Evolutionary conservation across 2,113 vertebrate genomes (phyloP).

Genomic region (Empidonax alnorum): DNA sequence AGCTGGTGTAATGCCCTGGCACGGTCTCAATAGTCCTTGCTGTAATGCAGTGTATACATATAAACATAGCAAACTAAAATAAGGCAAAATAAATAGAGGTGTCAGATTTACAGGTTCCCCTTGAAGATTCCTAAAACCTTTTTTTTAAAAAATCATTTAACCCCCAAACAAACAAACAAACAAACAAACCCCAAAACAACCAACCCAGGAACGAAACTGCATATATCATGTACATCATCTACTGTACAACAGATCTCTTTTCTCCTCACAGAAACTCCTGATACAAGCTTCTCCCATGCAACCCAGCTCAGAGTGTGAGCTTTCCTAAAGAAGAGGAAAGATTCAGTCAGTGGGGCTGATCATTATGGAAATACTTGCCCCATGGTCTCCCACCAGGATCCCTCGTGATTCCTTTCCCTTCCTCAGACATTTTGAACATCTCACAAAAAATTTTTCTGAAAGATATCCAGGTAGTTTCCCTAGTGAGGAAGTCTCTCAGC

Average conservation of each 20-base stretch:
- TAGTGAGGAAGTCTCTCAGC: not conserved
- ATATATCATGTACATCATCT: constrained; percentile 83
- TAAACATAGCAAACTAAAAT: constrained; percentile 87
- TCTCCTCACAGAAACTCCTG: not conserved
- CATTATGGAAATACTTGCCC: not conserved
- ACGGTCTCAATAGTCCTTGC: constrained; percentile 73
- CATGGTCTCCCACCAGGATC: not conserved
- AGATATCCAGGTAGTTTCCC: not conserved
- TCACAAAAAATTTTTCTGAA: constrained; percentile 44
- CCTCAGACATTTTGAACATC: constrained; percentile 33
- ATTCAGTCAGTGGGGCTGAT: not conserved
- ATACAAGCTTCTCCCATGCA: not conserved
- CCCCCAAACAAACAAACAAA: constrained; percentile 66
- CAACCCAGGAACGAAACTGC: constrained; percentile 76
- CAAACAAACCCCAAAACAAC: constrained; percentile 56
- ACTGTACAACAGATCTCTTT: constrained; percentile 74
- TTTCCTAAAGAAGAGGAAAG: constrained; percentile 21
- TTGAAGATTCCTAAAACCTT: constrained; percentile 79
- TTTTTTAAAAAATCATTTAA: constrained; percentile 46
- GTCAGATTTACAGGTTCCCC: constrained; percentile 85
- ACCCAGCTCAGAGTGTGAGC: constrained; percentile 1
- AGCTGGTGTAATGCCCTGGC: constrained; percentile 58
- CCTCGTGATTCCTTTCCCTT: not conserved
- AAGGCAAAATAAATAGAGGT: constrained; percentile 93
- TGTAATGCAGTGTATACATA: constrained; percentile 85